Percentiles rank a stretch among this genome's conserved stretches.
Evolutionary conservation across 2,113 vertebrate genomes (phyloP).

Genomic region (Cyanoderma ruficeps): DNA sequence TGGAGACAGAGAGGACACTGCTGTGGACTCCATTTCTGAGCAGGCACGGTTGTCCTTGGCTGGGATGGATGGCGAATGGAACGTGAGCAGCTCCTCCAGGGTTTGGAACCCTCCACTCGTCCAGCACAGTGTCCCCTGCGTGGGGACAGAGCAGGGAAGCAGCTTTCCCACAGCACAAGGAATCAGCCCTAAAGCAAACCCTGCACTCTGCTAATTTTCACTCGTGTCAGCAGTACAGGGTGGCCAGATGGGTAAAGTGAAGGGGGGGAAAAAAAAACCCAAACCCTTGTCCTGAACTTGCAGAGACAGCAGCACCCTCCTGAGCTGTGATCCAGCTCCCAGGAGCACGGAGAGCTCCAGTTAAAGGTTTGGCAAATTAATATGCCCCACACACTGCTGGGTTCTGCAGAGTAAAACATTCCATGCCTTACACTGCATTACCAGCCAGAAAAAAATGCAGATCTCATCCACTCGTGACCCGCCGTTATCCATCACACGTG

Average conservation of each 20-base stretch:
- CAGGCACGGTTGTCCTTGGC: accelerated
- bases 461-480: neutral
- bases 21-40: neutral
- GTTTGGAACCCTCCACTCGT: accelerated
- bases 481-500: neutral
- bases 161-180: neutral
- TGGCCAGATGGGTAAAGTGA: neutral
- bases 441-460: neutral
- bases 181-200: neutral
- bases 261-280: neutral
- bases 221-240: neutral
- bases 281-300: neutral
- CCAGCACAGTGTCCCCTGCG: neutral
- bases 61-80: accelerated
- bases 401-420: neutral
- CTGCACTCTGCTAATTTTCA: neutral
- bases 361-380: neutral
- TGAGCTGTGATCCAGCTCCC: neutral
- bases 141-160: neutral
- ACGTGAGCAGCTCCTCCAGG: neutral
- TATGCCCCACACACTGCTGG: neutral
- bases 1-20: neutral
- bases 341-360: accelerated
- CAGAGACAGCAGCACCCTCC: neutral
- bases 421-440: neutral